These are phyloP conservation scores for Onychorhynchus coronatus DNA, from an alignment of 2,113 vertebrate species.

Conservation along the genomic window DNA sequence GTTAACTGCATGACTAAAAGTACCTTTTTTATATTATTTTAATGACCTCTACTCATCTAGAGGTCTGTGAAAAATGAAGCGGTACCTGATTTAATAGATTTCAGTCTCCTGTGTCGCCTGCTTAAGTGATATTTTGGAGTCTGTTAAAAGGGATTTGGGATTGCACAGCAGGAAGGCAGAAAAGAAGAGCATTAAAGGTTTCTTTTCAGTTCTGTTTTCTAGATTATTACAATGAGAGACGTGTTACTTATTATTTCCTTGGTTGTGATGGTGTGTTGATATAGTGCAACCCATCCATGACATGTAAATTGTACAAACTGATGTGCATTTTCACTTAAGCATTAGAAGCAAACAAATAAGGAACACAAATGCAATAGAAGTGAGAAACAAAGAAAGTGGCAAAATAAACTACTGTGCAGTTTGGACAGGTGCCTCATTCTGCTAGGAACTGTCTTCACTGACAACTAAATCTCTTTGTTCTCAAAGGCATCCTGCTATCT, in stretches of 20 bases:
- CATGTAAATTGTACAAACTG: background rate
- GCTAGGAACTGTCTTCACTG: background rate
- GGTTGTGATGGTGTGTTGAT: background rate
- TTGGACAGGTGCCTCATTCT: background rate
- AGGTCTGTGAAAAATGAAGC: constrained; percentile 40
- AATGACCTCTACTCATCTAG: background rate
- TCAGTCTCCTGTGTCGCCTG: background rate
- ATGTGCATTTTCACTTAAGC: background rate
- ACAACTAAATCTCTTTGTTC: background rate
- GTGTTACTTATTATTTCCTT: background rate
- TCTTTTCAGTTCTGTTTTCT: constrained; percentile 14
- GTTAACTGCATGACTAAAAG: constrained; percentile 1
- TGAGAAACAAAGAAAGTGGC: background rate
- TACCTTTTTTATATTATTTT: background rate
- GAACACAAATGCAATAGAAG: background rate
- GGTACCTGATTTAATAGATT: constrained; percentile 27
- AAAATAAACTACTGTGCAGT: background rate
- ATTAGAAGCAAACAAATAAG: background rate
- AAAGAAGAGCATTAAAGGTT: background rate
- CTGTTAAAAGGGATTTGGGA: constrained; percentile 23
- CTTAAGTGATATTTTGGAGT: constrained; percentile 19
- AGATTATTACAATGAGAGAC: background rate
- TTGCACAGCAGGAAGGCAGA: constrained; percentile 13
- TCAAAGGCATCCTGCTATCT: background rate
- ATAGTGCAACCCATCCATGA: background rate